Evolutionary conservation across 1,140 invertebrate species (phyloP).

Genomic region (Bombus superbus): DNA sequence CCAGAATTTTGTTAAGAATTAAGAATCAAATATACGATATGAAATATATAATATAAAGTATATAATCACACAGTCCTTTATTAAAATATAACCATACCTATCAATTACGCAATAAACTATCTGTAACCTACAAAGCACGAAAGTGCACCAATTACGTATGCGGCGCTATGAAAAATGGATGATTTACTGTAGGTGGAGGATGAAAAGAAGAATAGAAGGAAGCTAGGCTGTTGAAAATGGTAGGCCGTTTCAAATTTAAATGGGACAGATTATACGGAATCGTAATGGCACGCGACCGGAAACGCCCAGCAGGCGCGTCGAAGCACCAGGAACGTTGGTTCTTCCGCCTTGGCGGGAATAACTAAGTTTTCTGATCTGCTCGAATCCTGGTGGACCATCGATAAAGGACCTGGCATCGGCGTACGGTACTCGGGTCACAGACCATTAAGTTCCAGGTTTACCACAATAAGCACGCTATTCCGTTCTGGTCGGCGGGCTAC

Average conservation of each 20-base stretch:
- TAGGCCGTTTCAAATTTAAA: constrained; percentile 47
- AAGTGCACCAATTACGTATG: background rate
- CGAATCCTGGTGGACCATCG: constrained; percentile 24
- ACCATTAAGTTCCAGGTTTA: constrained; percentile 77
- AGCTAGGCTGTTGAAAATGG: constrained; percentile 18
- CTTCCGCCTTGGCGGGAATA: constrained; percentile 75
- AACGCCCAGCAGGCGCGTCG: constrained; percentile 79
- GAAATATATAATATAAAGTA: background rate
- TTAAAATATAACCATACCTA: background rate
- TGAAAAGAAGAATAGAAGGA: constrained; percentile 9
- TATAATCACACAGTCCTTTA: background rate
- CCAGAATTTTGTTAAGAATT: no score
- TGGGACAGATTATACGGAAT: constrained; percentile 69
- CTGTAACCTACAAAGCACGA: background rate
- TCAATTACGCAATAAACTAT: background rate
- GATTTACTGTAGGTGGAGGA: background rate
- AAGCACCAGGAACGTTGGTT: constrained; percentile 75
- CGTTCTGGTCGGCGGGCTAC: constrained; percentile 77
- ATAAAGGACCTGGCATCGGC: constrained; percentile 16
- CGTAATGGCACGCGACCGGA: constrained; percentile 81
- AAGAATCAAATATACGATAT: no score
- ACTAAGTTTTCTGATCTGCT: constrained; percentile 72
- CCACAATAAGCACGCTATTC: constrained; percentile 78
- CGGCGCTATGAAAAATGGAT: background rate
- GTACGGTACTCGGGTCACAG: constrained; percentile 72